Base-by-base conservation (phyloP, 2,797 vertebrate species). In the Cynopterus sphinx region DNA sequence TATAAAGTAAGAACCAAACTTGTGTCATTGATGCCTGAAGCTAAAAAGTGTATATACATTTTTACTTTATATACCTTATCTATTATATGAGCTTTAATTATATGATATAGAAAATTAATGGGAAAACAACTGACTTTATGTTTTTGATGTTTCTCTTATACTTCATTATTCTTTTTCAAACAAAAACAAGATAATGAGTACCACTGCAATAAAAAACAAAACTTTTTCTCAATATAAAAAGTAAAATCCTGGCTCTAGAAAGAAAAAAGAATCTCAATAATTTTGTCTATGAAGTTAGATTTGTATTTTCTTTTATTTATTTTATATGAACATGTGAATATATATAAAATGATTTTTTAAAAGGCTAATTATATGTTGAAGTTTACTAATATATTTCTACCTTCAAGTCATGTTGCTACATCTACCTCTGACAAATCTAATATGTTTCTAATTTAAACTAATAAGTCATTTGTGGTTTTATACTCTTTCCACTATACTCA, bases 381-480 rank as follows among this genome's bases (percentile, higher is more conserved):
- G 3, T 85, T 81, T 87, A 59, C n/a, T 86, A 43, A 78, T 78
- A n/a, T 79, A 84, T 71, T 93, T 95, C 96, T 71, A 33, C 13
- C 22, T 16, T 85, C 6, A 39, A 90, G 17, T 68, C 85, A 61
- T 57, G 24, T 74, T 94, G 70, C 22, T 70, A 36, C 21, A 59
- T 63, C 57, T 7, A 81, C 28, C 22, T 94, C 24, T 84, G 12
- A 22, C 9, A 89, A 74, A 79, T 91, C 15, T 91, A 68, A 33
- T 92, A 65, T 57, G 68, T 95, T 19, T 88, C 75, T 77, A 77
- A 0, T 93, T 67, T 93, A 55, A 87, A 97, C 65, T 88, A 65
- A 39, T 17, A 93, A 91, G 2, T 96, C 28, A 24, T 67, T 21
- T 97, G 74, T 96, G 59, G 49, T 97, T 96, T 94, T 94, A 43